Evolutionary conservation across 2,797 vertebrate species (phyloP), one percentile per base, ranked within the genome.

Genomic region (Enteromius viviparus): DNA sequence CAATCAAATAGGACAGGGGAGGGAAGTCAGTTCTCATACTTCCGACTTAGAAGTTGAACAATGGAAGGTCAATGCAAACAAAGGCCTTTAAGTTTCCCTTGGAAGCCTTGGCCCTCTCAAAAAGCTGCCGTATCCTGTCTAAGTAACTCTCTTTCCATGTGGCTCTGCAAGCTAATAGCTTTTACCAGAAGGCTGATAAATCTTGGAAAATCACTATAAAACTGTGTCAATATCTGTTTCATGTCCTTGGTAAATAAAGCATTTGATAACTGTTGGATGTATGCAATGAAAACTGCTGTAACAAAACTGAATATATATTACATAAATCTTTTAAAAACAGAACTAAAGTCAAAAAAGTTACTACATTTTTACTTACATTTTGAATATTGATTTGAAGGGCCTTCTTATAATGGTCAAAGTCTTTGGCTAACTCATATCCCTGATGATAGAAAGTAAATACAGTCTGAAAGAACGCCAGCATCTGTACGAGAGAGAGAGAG

Each of bases 381-480:
- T 99, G 98, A 92, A 99, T 98, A 92, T 99, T 99, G 91, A 99
- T 99, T 93, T 99, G 97, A 45, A 99, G 91, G 15, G 92, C 94
- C 91, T 92, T 95, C 93, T 99, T 99, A 92, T 99, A 99, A 92
- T 99, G 98, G 90, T 94, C 97, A 90, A 99, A 99, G 92, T 99
- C 98, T 90, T 97, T 98, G 90, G 98, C 97, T 74, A 99, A 96
- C 90, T 99, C 98, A 84, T 96, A 98, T 34, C 98, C 98, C 87
- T 99, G 98, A 92, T 99, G 98, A 89, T 99, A 99, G 92, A 99
- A 99, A 49, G 98, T 98, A 92, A 98, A 99, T 91, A 99, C 95
- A 3, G 97, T 97, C 94, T 99, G 98, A 91, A 99, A 99, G 92
- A 99, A 99, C 0, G 97, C 97, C 86, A 99, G 92, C 94, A 99